phyloP scores from a whole-genome alignment of 2,113 vertebrate genomes.

The Zootoca vivipara region DNA sequence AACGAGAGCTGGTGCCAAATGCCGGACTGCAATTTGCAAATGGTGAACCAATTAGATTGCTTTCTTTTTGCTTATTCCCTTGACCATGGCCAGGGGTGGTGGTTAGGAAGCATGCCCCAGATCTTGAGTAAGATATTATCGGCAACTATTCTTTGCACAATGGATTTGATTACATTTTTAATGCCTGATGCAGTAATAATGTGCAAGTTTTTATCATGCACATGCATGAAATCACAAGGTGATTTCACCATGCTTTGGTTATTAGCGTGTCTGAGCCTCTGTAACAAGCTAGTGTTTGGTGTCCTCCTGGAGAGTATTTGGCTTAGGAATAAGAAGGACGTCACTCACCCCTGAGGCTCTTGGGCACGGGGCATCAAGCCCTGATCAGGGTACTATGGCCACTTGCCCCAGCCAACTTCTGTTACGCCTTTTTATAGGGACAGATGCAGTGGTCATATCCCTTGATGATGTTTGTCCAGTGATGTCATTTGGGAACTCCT shows the following conservation, averaged over 20 bases:
- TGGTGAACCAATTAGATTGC: slow-evolving; percentile 31
- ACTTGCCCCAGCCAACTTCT: not conserved
- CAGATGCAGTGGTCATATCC: not conserved
- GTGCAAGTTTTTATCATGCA: not conserved
- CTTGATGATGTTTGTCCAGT: not conserved
- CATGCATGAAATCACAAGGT: not conserved
- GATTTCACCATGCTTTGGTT: not conserved
- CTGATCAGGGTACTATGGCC: too few relatives aligned
- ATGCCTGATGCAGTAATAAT: not conserved
- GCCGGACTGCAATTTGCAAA: slow-evolving; percentile 48
- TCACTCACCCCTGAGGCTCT: not conserved
- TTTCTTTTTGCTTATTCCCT: slow-evolving; percentile 35
- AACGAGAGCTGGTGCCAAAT: slow-evolving; percentile 45
- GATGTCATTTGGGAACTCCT: not conserved
- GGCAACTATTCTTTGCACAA: not conserved
- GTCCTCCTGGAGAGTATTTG: not conserved
- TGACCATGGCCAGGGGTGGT: not conserved
- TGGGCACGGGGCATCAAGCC: not conserved
- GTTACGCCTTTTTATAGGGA: not conserved
- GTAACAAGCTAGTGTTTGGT: not conserved
- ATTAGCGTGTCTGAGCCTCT: not conserved
- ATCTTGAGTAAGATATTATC: slow-evolving; percentile 3
- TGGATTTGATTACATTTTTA: not conserved
- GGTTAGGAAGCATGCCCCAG: not conserved
- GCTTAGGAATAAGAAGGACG: not conserved